Percentiles rank a stretch among this genome's conserved stretches.
These are phyloP conservation scores for Leptoclinus maculatus DNA, from an alignment of 2,797 vertebrate genomes.

Conservation along the genomic window DNA sequence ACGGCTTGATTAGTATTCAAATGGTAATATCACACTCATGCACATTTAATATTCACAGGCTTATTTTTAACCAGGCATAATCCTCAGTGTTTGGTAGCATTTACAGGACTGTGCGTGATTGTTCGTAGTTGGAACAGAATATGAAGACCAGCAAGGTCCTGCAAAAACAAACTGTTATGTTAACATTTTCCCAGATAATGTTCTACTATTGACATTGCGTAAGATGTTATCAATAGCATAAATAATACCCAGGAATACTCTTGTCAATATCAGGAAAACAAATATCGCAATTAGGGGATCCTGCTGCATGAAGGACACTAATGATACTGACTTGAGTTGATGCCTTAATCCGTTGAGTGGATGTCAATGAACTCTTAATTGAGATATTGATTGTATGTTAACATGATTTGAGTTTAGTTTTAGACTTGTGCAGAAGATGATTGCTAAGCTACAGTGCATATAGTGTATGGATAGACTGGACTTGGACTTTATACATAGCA, in stretches of 20 bases:
- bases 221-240: not conserved
- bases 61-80: slow-evolving; percentile 4
- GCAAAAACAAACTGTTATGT: not conserved
- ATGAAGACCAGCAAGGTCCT: not conserved
- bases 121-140: not conserved
- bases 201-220: not conserved
- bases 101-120: not conserved
- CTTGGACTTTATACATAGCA: no score
- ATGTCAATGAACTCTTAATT: slow-evolving; percentile 1
- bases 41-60: slow-evolving; percentile 19
- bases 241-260: not conserved
- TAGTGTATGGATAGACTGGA: no score
- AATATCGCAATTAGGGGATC: slow-evolving; percentile 7
- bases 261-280: slow-evolving; percentile 6
- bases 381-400: not conserved
- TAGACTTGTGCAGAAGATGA: slow-evolving; percentile 12
- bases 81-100: not conserved
- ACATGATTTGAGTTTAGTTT: not conserved
- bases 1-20: slow-evolving; percentile 53
- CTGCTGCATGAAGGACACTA: not conserved
- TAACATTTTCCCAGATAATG: not conserved
- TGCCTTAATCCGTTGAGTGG: slow-evolving; percentile 4
- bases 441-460: slow-evolving; percentile 34
- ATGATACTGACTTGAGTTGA: not conserved
- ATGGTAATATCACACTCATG: slow-evolving; percentile 31